Evolutionary conservation across 2,113 vertebrate species (phyloP).

Genomic region (Muscicapa adusta): DNA sequence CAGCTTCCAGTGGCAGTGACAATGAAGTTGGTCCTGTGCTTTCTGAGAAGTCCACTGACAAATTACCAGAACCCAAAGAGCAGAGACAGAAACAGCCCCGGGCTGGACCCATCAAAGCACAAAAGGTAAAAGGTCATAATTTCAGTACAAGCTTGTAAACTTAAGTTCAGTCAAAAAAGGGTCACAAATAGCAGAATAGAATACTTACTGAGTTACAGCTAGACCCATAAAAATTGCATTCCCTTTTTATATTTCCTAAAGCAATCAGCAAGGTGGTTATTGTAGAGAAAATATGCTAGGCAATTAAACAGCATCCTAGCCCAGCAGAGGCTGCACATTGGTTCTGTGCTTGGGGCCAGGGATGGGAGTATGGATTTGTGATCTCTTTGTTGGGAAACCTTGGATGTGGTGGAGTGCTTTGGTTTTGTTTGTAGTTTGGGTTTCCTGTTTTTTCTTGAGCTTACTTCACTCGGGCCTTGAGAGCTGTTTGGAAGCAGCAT

Average conservation of each 20-base stretch:
- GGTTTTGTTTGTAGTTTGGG: background rate
- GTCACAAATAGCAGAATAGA: background rate
- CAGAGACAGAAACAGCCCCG: constrained; percentile 94
- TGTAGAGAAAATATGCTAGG: background rate
- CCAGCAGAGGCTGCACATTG: background rate
- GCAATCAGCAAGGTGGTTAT: background rate
- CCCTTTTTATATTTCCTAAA: background rate
- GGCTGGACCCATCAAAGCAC: constrained; percentile 93
- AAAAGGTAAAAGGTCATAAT: constrained; percentile 79
- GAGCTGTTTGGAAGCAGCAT: background rate
- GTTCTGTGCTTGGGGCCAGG: background rate
- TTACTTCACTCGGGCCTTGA: background rate
- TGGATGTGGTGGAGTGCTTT: background rate
- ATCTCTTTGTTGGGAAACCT: background rate
- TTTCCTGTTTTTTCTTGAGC: background rate
- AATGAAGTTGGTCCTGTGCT: constrained; percentile 86
- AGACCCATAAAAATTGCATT: background rate
- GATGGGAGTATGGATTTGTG: background rate
- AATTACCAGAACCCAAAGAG: constrained; percentile 94
- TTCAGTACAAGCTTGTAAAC: background rate
- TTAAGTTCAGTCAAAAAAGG: background rate
- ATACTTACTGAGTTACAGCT: background rate
- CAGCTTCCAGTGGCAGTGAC: constrained; percentile 91
- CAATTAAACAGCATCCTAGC: background rate
- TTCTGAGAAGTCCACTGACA: constrained; percentile 84